A percentile compares a stretch with the other conserved stretches of the same genome.
Conservation (phyloP, 1,140 invertebrate genomes). For the Drosophila busckii region DNA sequence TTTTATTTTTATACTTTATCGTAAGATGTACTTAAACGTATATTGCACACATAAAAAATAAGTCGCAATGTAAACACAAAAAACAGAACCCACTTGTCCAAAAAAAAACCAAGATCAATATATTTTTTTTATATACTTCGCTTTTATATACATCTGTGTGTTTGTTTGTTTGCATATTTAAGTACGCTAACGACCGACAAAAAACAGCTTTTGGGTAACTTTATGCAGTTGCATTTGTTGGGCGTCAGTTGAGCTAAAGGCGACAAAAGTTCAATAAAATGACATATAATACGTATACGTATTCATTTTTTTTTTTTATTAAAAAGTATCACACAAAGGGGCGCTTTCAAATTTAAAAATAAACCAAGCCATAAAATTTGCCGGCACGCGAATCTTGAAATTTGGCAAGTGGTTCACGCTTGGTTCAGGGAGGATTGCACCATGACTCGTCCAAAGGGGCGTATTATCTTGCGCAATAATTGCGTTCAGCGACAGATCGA, state of each 20-base stretch:
- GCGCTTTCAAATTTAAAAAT: constrained; percentile 6
- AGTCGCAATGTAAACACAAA: constrained; percentile 24
- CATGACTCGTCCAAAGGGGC: neutral
- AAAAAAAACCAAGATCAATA: constrained; percentile 46
- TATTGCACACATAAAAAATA: constrained; percentile 28
- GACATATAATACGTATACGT: constrained; percentile 41
- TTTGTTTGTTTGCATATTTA: neutral
- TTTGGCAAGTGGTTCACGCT: constrained; percentile 8
- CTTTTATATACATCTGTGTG: neutral
- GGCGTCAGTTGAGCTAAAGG: constrained; percentile 33
- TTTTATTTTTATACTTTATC: constrained; percentile 24
- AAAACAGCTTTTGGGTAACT: constrained; percentile 44
- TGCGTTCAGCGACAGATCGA: constrained; percentile 44
- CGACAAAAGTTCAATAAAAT: constrained; percentile 35
- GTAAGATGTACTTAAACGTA: constrained; percentile 24
- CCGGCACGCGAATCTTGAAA: constrained; percentile 22
- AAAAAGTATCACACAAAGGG: neutral
- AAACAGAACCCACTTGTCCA: constrained; percentile 12
- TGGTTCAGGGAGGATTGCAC: neutral
- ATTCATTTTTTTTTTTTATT: too few relatives aligned
- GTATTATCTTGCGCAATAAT: constrained; percentile 44
- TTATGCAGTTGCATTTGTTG: constrained; percentile 30
- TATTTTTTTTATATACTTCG: constrained; percentile 2
- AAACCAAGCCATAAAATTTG: constrained; percentile 10
- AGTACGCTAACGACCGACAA: constrained; percentile 37